These are phyloP conservation scores for Callaeas wilsoni DNA, from an alignment of 2,113 vertebrate genomes.

Conservation along the genomic window DNA sequence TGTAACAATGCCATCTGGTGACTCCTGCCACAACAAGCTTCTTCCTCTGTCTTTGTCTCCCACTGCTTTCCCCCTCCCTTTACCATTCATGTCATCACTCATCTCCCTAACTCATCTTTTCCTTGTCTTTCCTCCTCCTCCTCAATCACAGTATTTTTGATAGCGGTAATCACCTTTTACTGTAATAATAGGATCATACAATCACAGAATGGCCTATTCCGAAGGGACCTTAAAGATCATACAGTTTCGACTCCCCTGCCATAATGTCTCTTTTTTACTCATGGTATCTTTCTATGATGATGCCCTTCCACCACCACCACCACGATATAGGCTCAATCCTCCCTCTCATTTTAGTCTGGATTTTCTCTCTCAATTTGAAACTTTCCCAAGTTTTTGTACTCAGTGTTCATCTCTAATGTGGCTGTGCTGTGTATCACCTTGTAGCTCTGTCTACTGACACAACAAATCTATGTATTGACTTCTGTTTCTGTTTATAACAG, in stretches of 20 bases:
- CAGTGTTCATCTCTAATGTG: background rate
- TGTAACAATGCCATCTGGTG: slow-evolving; percentile 33
- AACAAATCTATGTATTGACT: background rate
- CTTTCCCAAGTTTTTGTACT: background rate
- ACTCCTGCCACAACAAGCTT: background rate
- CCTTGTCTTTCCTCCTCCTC: background rate
- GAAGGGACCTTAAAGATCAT: background rate
- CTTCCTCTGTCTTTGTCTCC: background rate
- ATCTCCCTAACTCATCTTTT: background rate
- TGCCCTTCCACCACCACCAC: background rate
- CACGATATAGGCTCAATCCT: background rate
- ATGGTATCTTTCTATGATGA: background rate
- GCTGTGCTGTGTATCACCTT: background rate
- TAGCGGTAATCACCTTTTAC: background rate
- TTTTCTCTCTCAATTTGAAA: background rate
- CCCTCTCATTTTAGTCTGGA: background rate
- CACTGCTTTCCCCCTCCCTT: background rate
- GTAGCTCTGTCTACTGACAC: background rate
- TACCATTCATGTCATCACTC: background rate
- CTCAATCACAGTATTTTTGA: background rate
- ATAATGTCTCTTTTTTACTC: background rate
- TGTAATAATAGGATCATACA: background rate
- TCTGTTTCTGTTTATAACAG: background rate
- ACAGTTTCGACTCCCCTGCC: background rate
- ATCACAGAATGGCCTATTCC: background rate